Evolutionary conservation across 1,140 invertebrate species (phyloP), one percentile per base, ranked within the genome.

Genomic region (Dolichoris vasculosae): DNA sequence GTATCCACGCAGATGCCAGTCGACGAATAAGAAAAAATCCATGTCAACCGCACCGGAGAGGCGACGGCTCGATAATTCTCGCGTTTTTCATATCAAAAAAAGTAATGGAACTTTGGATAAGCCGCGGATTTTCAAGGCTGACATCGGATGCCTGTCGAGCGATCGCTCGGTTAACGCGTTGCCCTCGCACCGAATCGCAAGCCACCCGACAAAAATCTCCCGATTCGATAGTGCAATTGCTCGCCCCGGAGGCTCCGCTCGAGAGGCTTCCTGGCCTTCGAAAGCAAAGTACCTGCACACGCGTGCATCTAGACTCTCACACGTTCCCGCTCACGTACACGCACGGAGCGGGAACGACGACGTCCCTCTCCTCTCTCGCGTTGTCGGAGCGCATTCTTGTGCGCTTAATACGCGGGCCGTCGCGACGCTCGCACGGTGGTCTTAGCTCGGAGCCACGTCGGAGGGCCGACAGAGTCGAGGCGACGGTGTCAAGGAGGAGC

Each of bases 371-470:
- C 23, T 59, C 23, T 26, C 23, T 59, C 3, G 55, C 38, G 7
- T 40, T 73, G 20, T 73, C 69, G 40, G 69, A 43, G 40, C 38
- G 26, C 15, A 73, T 73, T 73, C 13, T 43, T n/a, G 38, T 11
- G 38, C 38, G 32, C 8, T 43, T 32, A 13, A 43, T n/a, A 32
- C 3, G 38, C 38, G 23, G 30, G 38, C 6, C 38, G 35, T 71
- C 69, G 69, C 35, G 69, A 71, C 38, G 69, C 69, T 71, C 32
- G 11, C 69, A 71, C 38, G 69, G 69, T 73, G 69, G 69, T 73
- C 69, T 73, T 0, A 26, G 8, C 38, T 43, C 8, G 4, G 38
- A 40, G 38, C 20, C 38, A 26, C 55, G 9, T 26, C 55, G 20
- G 2, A 6, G 23, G 23, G 3, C 2, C 55, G 55, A 59, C 55